These are phyloP conservation scores for Volucella inanis DNA, from an alignment of 2,888 invertebrate genomes.

Conservation along the genomic window DNA sequence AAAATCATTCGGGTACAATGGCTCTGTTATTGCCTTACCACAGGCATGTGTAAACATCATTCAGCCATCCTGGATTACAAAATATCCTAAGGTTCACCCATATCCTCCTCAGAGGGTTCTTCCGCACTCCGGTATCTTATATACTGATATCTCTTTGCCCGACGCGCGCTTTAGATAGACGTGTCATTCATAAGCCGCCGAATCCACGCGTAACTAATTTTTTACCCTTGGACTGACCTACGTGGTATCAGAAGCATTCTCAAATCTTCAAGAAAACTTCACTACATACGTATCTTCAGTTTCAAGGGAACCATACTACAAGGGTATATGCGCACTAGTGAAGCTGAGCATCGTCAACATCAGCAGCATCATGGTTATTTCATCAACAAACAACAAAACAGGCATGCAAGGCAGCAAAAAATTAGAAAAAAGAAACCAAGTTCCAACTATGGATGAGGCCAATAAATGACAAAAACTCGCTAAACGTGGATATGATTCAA, in stretches of 20 bases:
- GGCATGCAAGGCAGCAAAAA: constrained; percentile 26
- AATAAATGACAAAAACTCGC: constrained; percentile 49
- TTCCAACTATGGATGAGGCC: constrained; percentile 38
- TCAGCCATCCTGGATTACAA: constrained; percentile 30
- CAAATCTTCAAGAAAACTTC: constrained; percentile 38
- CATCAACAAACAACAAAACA: constrained; percentile 24
- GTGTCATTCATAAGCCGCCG: constrained; percentile 19
- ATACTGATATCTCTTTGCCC: constrained; percentile 17
- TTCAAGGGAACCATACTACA: constrained; percentile 16
- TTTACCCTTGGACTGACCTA: constrained; percentile 73
- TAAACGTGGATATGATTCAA: constrained; percentile 67
- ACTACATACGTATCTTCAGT: background rate
- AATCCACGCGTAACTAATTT: constrained; percentile 44
- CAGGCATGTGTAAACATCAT: constrained; percentile 50
- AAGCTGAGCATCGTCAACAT: constrained; percentile 46
- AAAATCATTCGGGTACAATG: constrained; percentile 49
- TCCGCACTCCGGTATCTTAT: background rate
- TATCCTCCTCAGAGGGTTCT: background rate
- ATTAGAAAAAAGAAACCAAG: constrained; percentile 8
- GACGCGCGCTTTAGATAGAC: constrained; percentile 10
- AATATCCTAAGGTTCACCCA: constrained; percentile 13
- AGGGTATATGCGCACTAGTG: constrained; percentile 65
- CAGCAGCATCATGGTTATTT: constrained; percentile 16
- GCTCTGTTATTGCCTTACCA: constrained; percentile 39
- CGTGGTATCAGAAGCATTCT: constrained; percentile 40